A percentile compares a stretch with the other conserved stretches of the same genome.
Evolutionary conservation across 1,140 invertebrate genomes (phyloP).

Genomic region (Planococcus citri): DNA sequence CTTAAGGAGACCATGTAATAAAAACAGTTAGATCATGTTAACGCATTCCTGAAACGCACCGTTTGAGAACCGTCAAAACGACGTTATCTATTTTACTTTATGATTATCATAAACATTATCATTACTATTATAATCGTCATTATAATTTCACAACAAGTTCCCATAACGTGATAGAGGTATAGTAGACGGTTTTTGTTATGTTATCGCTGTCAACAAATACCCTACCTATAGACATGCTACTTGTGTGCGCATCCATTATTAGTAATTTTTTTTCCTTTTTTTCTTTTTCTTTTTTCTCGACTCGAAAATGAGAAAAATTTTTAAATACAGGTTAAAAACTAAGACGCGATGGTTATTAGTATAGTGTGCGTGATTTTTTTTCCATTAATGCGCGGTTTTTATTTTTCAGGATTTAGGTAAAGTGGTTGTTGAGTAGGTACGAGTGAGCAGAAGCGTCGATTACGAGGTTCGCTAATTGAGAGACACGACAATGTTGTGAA

Average conservation of each 20-base stretch:
- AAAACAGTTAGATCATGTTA: conserved; percentile 4
- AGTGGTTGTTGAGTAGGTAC: too few species aligned
- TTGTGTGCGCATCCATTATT: not conserved
- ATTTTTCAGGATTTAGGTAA: too few species aligned
- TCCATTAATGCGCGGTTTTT: too few species aligned
- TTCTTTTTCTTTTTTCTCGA: not conserved
- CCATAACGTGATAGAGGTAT: conserved; percentile 9
- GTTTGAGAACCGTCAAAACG: conserved; percentile 17
- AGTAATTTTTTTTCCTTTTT: too few species aligned
- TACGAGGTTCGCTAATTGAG: too few species aligned
- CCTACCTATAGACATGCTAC: not conserved
- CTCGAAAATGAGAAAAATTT: not conserved
- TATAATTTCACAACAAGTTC: conserved; percentile 4
- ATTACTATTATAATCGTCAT: conserved; percentile 17
- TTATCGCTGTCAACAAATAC: conserved; percentile 2
- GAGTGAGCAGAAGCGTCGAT: too few species aligned
- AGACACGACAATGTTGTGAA: too few species aligned
- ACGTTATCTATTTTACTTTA: conserved; percentile 14
- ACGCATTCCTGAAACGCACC: conserved; percentile 16
- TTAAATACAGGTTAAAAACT: conserved; percentile 5
- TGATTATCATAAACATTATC: conserved; percentile 15
- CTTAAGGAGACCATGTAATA: not conserved
- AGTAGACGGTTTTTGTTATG: not conserved
- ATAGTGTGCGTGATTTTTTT: too few species aligned
- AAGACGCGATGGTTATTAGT: too few species aligned